Evolutionary conservation across 2,797 vertebrate species (phyloP).

Genomic region (Phoxinus dragarum): DNA sequence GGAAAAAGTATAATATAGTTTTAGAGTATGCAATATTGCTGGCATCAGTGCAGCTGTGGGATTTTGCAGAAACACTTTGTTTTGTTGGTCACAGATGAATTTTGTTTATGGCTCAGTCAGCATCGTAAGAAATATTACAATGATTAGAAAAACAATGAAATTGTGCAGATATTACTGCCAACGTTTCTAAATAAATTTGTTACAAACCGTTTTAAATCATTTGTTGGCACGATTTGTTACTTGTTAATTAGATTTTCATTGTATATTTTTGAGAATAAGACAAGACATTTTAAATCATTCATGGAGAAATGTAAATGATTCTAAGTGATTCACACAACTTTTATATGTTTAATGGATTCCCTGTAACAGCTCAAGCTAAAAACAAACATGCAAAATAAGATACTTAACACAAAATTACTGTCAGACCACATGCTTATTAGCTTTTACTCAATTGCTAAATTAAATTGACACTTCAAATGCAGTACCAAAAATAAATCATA

Average conservation of each 20-base stretch:
- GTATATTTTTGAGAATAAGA: neutral
- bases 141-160: neutral
- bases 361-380: neutral
- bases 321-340: neutral
- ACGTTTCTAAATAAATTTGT: neutral
- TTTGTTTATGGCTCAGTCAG: neutral
- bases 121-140: neutral
- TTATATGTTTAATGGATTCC: neutral
- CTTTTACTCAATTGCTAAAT: neutral
- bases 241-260: neutral
- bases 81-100: neutral
- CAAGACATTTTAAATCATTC: neutral
- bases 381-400: neutral
- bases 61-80: neutral
- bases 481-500: neutral
- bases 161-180: neutral
- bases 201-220: neutral
- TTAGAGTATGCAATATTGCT: neutral
- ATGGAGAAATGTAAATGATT: neutral
- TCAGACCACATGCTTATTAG: neutral
- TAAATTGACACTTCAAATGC: neutral
- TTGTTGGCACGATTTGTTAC: neutral
- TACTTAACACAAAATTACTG: neutral
- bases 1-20: neutral
- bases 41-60: neutral